Evolutionary conservation across 2,888 invertebrate species (phyloP), one percentile per base, ranked within the genome.

Genomic region (Epinotia nisella): DNA sequence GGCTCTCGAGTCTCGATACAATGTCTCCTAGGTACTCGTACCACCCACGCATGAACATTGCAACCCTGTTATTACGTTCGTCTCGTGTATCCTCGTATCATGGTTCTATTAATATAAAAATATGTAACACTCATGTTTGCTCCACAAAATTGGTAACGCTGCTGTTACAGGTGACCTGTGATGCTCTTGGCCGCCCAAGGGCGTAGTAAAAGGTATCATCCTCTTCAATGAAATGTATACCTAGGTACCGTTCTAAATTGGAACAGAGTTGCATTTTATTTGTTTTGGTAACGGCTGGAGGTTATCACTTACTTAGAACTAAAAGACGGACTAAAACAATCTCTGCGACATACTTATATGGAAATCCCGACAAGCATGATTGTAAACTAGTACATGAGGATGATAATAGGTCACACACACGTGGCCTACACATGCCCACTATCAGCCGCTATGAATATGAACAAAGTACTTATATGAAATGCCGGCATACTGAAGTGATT

Each of bases 371-470:
- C 59, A 51, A 19, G 29, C 29, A 56, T 35, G 55, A 51, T 41
- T 29, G 15, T 17, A 19, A 24, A 19, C 41, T 24, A 15, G 68
- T 71, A 74, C 73, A 74, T 74, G 60, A 56, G 29, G 13, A 67
- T 71, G 72, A 71, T 75, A 75, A 75, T 76, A 72, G 69, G 71
- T 70, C 74, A 61, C 61, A 70, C 71, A 64, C 77, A 79, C 77
- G 77, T 77, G 78, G 75, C 76, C 53, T 74, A 70, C 74, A 77
- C 74, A 77, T 76, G 73, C 58, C 71, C 74, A 75, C 74, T 79
- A 73, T 73, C 51, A 59, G 64, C 51, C 62, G 51, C 64, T 41
- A 64, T 69, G 49, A 49, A 41, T 64, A 68, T 69, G 58, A 41
- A 73, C 56, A 49, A 68, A 59, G 62, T 55, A n/a, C 21, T 49